These are phyloP conservation scores for Aleiodes sp. DNA, from an alignment of 1,140 invertebrate species.

Conservation along the genomic window DNA sequence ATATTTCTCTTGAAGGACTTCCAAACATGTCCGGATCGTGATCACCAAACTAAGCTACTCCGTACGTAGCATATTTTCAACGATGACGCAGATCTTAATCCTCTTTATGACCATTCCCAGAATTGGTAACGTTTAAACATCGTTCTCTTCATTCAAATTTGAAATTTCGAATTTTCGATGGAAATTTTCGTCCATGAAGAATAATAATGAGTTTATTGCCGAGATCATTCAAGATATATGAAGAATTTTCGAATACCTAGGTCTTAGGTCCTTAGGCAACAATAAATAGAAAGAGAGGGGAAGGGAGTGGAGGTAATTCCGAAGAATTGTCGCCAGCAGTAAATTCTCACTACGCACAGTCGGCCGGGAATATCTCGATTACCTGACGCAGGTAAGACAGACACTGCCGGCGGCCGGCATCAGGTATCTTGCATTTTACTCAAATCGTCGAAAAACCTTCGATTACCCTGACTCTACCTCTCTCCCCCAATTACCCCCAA, in stretches of 20 bases:
- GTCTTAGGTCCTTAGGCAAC: no score
- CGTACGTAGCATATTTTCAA: conserved; percentile 21
- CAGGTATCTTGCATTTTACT: conserved; percentile 1
- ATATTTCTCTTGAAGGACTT: conserved; percentile 15
- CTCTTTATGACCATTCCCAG: not conserved
- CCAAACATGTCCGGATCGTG: conserved; percentile 26
- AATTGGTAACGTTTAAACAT: not conserved
- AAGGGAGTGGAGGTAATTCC: not conserved
- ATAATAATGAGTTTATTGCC: no score
- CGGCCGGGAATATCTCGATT: not conserved
- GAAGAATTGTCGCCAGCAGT: not conserved
- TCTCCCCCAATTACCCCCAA: not conserved
- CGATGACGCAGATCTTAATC: conserved; percentile 13
- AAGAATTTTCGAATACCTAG: no score
- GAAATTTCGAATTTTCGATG: not conserved
- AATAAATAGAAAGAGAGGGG: no score
- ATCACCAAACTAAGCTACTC: not conserved
- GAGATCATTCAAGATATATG: no score
- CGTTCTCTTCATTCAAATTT: not conserved
- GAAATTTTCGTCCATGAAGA: no score
- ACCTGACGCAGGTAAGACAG: conserved; percentile 8
- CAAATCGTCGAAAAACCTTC: not conserved
- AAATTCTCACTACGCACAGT: not conserved
- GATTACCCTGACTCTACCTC: not conserved
- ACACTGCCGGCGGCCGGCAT: not conserved